Conservation (phyloP, 2,888 invertebrate genomes). For the Petrophora chlorosata region DNA sequence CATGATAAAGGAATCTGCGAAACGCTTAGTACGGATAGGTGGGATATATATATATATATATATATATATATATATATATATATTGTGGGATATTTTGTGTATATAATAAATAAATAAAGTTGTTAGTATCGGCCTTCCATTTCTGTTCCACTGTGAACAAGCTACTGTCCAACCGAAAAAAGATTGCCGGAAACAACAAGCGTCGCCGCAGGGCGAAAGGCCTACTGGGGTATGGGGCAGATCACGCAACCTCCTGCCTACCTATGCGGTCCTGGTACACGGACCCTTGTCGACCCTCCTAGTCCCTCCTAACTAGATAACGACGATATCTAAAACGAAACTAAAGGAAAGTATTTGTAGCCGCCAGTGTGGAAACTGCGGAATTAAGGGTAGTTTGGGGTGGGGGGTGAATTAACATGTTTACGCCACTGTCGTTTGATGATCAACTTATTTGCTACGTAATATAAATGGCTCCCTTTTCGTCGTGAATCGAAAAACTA, state of each 20-base stretch:
- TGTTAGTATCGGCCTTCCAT: too few relatives aligned
- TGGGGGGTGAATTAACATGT: slow-evolving; percentile 61
- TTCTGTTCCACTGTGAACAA: neutral
- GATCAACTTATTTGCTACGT: slow-evolving; percentile 4
- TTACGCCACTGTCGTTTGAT: slow-evolving; percentile 38
- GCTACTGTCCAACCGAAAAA: neutral
- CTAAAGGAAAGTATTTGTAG: slow-evolving; percentile 79
- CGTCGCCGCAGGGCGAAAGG: slow-evolving; percentile 21
- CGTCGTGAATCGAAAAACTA: too few relatives aligned
- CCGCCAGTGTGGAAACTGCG: slow-evolving; percentile 70
- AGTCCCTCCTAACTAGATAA: slow-evolving; percentile 82
- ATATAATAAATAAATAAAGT: too few relatives aligned
- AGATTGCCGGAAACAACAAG: slow-evolving; percentile 7
- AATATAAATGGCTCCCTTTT: neutral
- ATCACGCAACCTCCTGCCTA: slow-evolving; percentile 60
- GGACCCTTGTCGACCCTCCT: slow-evolving; percentile 82
- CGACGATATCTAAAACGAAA: slow-evolving; percentile 78
- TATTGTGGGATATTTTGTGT: too few relatives aligned
- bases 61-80: too few relatives aligned
- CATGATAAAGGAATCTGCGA: too few relatives aligned
- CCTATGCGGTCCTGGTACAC: slow-evolving; percentile 39
- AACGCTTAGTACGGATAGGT: too few relatives aligned
- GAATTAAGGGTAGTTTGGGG: slow-evolving; percentile 54
- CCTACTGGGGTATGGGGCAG: slow-evolving; percentile 57
- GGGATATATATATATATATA: too few relatives aligned